A percentile compares a stretch with the other conserved stretches of the same genome.
Evolutionary conservation across 2,113 vertebrate genomes (phyloP).

Genomic region (Microtus oregoni): DNA sequence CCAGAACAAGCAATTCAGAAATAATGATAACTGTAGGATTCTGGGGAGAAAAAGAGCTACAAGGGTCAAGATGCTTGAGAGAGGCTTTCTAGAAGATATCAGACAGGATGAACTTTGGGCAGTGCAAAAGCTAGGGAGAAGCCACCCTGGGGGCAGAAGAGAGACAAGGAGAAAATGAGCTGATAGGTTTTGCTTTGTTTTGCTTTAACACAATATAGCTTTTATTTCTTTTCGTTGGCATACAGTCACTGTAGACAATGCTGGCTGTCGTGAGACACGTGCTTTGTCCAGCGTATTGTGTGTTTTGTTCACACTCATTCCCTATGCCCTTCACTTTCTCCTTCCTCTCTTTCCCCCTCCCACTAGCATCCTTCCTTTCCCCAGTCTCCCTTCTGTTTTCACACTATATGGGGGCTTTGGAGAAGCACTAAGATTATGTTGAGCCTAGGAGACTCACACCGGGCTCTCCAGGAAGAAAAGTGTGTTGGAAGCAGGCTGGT

Average conservation of each 20-base stretch:
- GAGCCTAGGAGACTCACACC: not conserved
- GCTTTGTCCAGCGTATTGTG: not conserved
- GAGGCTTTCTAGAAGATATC: conserved; percentile 3
- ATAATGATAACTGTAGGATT: not conserved
- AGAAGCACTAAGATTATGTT: not conserved
- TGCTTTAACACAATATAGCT: not conserved
- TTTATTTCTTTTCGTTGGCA: not conserved
- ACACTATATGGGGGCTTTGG: not conserved
- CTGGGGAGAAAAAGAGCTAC: not conserved
- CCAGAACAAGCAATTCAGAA: conserved; percentile 5
- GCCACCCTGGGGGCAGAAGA: too few relatives aligned
- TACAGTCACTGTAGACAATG: not conserved
- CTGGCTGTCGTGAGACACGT: not conserved
- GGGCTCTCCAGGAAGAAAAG: not conserved
- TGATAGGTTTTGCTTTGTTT: not conserved
- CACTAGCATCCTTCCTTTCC: too few relatives aligned
- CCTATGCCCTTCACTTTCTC: not conserved
- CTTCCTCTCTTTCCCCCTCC: not conserved
- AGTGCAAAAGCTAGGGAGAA: not conserved
- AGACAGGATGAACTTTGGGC: not conserved
- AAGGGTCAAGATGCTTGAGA: too few relatives aligned
- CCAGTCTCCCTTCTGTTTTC: not conserved
- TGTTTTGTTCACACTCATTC: too few relatives aligned
- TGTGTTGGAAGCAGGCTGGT: fast-evolving
- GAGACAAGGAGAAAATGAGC: not conserved